phyloP scores from a whole-genome alignment of 2,797 vertebrate genomes.

The Manis pentadactyla region DNA sequence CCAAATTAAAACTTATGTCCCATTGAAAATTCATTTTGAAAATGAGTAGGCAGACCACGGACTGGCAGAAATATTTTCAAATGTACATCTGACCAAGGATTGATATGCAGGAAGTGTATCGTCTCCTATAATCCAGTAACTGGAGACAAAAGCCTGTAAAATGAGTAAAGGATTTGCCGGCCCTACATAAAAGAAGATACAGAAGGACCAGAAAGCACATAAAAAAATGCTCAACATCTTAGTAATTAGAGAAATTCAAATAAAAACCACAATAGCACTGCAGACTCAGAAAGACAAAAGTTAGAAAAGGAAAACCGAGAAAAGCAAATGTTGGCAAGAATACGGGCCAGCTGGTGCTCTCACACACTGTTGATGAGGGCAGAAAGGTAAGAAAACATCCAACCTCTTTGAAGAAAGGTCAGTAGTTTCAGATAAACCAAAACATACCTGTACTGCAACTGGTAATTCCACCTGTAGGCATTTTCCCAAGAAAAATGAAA shows the following conservation, averaged over 20 bases:
- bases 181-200: neutral
- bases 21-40: neutral
- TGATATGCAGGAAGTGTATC: neutral
- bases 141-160: neutral
- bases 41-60: neutral
- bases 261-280: neutral
- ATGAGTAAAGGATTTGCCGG: neutral
- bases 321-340: neutral
- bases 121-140: neutral
- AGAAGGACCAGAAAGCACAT: neutral
- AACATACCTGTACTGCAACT: neutral
- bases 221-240: neutral
- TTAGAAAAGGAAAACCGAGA: neutral
- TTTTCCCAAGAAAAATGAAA: slow-evolving; percentile 1
- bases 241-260: neutral
- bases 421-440: neutral
- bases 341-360: neutral
- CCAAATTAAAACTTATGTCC: neutral
- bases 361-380: neutral
- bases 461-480: neutral
- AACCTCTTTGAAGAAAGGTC: neutral
- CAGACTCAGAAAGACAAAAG: neutral
- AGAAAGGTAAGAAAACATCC: neutral
- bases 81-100: neutral
- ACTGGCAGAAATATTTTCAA: neutral